Evolutionary conservation across 53 echinoderm and acorn worm genomes (phyloP), one percentile per base, ranked within the genome.

Genomic region (Crossaster papposus): DNA sequence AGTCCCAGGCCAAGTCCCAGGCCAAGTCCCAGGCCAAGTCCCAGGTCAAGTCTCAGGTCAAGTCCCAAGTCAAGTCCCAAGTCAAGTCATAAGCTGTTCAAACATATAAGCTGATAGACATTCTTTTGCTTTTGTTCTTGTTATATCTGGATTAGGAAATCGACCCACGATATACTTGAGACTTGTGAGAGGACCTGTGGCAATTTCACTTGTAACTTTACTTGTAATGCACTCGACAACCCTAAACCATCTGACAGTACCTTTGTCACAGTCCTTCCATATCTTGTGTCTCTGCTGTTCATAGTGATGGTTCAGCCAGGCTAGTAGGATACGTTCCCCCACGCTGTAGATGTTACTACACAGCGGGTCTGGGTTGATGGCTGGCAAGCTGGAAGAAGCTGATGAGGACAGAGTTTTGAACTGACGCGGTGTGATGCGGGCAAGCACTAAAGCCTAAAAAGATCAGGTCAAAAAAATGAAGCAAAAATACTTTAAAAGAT

Each of bases 281-380:
- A 97, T 92, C 51, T 93, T 93, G 37, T 96, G 93, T 24, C 98
- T 79, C 83, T 97, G 98, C 34, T 93, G 94, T 50, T 97, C 98
- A 83, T 97, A 97, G 83, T 96, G 93, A 82, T 97, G 98, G 83
- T 97, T 97, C 20, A 97, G 92, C 98, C 98, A 97, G 14, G 98
- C 89, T n/a, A 97, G 93, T 17, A 97, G 81, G 64, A 97, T 97
- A 22, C 98, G 90, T 74, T 97, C 98, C 14, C 94, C 94, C 12
- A 97, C 93, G 52, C 90, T 83, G 90, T 97, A 97, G 29, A 97
- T 94, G 92, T 97, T 97, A 76, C 98, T 97, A 55, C 95, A 97
- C 75, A 93, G 82, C 0, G 98, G 98, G 78, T 97, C 94, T 31
- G 95, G 95, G 83, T 97, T 97, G 90, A 97, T 90, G 35, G 92